Percentiles rank a stretch among this genome's conserved stretches.
phyloP scores from a whole-genome alignment of 2,888 invertebrate species.

The Cyaniris semiargus region DNA sequence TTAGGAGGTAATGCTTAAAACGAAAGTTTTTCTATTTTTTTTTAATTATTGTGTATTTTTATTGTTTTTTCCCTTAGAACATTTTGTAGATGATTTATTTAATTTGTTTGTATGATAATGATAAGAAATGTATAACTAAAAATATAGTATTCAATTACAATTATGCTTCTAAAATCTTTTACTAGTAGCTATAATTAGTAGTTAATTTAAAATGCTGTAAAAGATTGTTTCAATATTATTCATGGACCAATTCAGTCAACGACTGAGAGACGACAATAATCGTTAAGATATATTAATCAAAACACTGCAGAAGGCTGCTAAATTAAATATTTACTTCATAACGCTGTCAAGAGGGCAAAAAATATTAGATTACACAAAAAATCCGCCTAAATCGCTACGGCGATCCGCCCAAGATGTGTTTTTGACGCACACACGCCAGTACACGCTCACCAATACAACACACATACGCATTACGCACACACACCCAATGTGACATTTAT shows the following conservation, averaged over 20 bases:
- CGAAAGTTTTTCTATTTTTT: no score
- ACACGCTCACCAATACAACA: slow-evolving; percentile 43
- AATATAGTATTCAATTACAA: no score
- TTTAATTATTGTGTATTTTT: no score
- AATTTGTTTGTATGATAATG: no score
- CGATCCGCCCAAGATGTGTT: slow-evolving; percentile 69
- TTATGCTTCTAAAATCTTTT: no score
- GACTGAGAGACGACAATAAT: not conserved
- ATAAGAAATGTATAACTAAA: no score
- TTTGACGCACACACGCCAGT: slow-evolving; percentile 59
- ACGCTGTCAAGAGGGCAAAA: slow-evolving; percentile 31
- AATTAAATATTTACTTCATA: slow-evolving; percentile 31
- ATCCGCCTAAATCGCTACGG: slow-evolving; percentile 59
- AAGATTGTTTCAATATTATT: not conserved
- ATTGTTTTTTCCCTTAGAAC: no score
- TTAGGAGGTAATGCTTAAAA: no score
- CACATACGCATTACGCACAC: slow-evolving; percentile 39
- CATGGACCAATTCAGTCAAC: not conserved
- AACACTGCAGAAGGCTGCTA: not conserved
- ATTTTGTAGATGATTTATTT: no score
- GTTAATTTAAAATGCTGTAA: not conserved
- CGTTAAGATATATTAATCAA: not conserved
- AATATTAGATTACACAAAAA: slow-evolving; percentile 48
- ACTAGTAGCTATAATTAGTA: not conserved
- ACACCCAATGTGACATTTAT: slow-evolving; percentile 61